phyloP scores from a whole-genome alignment of 2,888 invertebrate species.

The Eristalis intricaria region DNA sequence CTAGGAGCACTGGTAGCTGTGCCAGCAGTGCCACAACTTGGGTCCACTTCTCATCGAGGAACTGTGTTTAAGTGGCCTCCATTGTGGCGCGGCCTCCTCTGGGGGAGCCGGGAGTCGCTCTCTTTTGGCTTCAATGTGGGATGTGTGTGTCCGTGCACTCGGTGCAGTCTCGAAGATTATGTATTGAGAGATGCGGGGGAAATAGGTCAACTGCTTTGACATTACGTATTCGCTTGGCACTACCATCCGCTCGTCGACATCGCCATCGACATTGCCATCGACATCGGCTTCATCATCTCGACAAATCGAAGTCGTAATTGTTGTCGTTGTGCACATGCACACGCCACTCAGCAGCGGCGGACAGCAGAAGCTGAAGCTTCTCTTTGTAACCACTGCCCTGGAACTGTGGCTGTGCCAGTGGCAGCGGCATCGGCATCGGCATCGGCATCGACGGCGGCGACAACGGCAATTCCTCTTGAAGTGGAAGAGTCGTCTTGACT shows the following conservation, averaged over 20 bases:
- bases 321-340: conserved; percentile 6
- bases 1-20: not conserved
- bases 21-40: not conserved
- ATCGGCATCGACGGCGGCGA: conserved; percentile 31
- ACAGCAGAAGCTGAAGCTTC: not conserved
- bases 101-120: not conserved
- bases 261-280: not conserved
- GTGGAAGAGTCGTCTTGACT: conserved; percentile 29
- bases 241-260: conserved; percentile 11
- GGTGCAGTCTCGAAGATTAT: conserved; percentile 38
- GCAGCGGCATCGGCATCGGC: conserved; percentile 8
- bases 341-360: not conserved
- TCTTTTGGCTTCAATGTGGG: not conserved
- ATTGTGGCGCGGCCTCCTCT: conserved; percentile 4
- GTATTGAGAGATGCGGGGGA: conserved; percentile 42
- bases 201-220: conserved; percentile 70
- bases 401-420: too few relatives aligned
- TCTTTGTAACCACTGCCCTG: not conserved
- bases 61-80: conserved; percentile 47
- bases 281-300: not conserved
- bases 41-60: conserved; percentile 17
- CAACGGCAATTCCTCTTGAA: conserved; percentile 33
- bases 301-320: conserved; percentile 55
- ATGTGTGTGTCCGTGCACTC: conserved; percentile 6
- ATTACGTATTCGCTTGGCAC: conserved; percentile 52